phyloP scores from a whole-genome alignment of 2,797 vertebrate genomes.

The Acridotheres tristis region DNA sequence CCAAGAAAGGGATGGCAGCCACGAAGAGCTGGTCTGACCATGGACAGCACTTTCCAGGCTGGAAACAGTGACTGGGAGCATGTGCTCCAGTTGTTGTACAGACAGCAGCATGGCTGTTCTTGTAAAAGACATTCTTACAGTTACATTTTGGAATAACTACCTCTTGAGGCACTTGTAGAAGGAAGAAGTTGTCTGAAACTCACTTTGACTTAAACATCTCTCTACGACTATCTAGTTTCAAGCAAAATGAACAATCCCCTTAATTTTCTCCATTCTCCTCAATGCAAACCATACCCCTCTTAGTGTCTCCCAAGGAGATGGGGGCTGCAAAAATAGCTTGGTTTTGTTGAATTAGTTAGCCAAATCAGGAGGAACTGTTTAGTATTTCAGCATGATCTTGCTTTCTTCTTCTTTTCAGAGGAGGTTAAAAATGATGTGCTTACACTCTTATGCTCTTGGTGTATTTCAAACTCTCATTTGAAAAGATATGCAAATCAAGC shows the following conservation, averaged over 20 bases:
- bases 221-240: accelerated
- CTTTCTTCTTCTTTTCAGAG: not conserved
- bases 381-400: not conserved
- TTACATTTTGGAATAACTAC: not conserved
- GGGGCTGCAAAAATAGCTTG: not conserved
- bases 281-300: not conserved
- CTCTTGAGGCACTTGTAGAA: not conserved
- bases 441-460: accelerated
- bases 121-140: not conserved
- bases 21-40: not conserved
- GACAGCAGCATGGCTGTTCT: not conserved
- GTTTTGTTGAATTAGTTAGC: not conserved
- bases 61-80: not conserved
- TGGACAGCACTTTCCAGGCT: accelerated
- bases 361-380: not conserved
- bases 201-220: not conserved
- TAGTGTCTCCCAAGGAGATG: not conserved
- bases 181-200: not conserved
- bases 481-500: not conserved
- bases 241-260: not conserved
- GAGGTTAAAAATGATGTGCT: accelerated
- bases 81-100: accelerated
- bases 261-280: not conserved
- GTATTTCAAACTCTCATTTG: not conserved
- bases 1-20: not conserved